Evolutionary conservation across 2,113 vertebrate species (phyloP).

Genomic region (Maccullochella peelii): DNA sequence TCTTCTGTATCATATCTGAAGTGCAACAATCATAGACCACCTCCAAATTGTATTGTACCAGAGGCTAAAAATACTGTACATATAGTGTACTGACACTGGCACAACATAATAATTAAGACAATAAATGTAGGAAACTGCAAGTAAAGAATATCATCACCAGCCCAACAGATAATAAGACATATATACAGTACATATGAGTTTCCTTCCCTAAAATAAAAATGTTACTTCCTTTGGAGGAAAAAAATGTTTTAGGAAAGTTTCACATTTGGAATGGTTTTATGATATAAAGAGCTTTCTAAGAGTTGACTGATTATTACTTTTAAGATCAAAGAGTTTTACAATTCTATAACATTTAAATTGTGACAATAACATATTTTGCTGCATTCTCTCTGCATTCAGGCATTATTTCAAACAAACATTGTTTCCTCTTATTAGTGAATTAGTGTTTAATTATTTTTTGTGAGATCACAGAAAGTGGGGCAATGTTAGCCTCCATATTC

Average conservation of each 20-base stretch:
- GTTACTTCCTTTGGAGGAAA: background rate
- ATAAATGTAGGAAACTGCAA: background rate
- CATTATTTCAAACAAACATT: background rate
- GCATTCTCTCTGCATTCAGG: background rate
- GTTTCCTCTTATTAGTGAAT: background rate
- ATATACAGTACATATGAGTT: too few species aligned
- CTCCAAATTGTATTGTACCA: background rate
- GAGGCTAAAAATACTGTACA: background rate
- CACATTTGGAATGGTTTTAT: background rate
- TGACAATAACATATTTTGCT: background rate
- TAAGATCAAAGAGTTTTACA: background rate
- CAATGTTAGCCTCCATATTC: background rate
- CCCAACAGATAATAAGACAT: background rate
- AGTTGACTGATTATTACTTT: background rate
- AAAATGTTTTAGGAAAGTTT: background rate
- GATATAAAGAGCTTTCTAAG: background rate
- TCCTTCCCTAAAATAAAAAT: background rate
- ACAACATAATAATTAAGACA: background rate
- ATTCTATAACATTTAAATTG: background rate
- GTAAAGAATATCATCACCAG: background rate
- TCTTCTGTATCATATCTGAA: background rate
- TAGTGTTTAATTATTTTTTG: background rate
- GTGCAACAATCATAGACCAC: background rate
- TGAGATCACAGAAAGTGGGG: background rate
- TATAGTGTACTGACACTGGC: background rate